A percentile compares a stretch with the other conserved stretches of the same genome.
Evolutionary conservation across 2,113 vertebrate genomes (phyloP).

Genomic region (Chaetodon auriga): DNA sequence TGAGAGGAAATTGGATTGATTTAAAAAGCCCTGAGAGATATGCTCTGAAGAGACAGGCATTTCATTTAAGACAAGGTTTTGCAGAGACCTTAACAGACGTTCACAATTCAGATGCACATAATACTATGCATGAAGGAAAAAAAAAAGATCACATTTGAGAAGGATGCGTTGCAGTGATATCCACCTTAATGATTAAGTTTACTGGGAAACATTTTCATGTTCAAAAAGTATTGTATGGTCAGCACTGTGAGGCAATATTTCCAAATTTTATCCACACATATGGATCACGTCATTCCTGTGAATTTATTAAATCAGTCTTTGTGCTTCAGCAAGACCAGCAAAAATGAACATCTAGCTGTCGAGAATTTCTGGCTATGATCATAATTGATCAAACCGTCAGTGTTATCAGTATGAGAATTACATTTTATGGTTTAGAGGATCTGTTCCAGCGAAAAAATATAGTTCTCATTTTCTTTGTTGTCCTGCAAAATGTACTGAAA

Average conservation of each 20-base stretch:
- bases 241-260: conserved; percentile 14
- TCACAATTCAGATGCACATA: neutral
- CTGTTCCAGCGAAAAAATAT: neutral
- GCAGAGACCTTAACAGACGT: neutral
- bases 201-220: neutral
- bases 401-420: neutral
- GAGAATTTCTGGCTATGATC: neutral
- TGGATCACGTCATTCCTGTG: neutral
- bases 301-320: neutral
- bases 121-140: neutral
- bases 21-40: neutral
- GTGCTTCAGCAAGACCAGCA: neutral
- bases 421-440: neutral
- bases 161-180: conserved; percentile 7
- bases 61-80: neutral
- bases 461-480: neutral
- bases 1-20: neutral
- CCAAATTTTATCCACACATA: neutral
- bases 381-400: neutral
- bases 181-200: neutral
- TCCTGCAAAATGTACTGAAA: neutral
- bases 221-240: conserved; percentile 7
- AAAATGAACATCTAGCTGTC: conserved; percentile 6
- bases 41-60: neutral
- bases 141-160: neutral